Conservation (phyloP, 2,113 vertebrate species). For the Oryzias melastigma region DNA sequence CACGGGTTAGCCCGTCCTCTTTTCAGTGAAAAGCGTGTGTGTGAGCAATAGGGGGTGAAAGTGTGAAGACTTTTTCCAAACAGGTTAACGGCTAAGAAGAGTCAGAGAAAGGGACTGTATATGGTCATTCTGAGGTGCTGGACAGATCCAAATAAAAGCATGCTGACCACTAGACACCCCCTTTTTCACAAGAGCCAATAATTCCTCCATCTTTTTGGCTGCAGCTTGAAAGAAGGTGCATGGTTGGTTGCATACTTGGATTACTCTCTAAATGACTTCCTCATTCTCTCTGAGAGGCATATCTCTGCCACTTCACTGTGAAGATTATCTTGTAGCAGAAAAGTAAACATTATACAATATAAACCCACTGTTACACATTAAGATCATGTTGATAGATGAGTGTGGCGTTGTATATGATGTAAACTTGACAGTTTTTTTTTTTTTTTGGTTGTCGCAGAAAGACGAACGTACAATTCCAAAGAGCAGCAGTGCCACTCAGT, state of each 20-base stretch:
- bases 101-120: constrained; percentile 51
- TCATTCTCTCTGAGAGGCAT: constrained; percentile 6
- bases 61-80: constrained; percentile 17
- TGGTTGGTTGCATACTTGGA: constrained; percentile 26
- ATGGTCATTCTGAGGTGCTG: constrained; percentile 58
- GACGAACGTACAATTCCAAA: constrained; percentile 17
- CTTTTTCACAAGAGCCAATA: constrained; percentile 1
- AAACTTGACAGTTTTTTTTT: constrained; percentile 1
- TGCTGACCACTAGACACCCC: constrained; percentile 30
- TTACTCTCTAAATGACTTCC: constrained; percentile 37
- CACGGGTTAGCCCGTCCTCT: constrained; percentile 43
- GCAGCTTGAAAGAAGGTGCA: constrained; percentile 3
- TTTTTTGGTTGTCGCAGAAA: neutral
- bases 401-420: neutral
- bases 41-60: constrained; percentile 9
- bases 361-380: neutral
- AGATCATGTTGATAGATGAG: neutral
- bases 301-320: neutral
- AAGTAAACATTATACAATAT: neutral
- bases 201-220: constrained; percentile 6
- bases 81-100: constrained; percentile 32
- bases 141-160: constrained; percentile 52
- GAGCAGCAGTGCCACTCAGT: constrained; percentile 50
- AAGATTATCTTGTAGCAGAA: neutral
- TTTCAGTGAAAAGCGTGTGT: constrained; percentile 13